Base-by-base conservation (phyloP, 2,888 invertebrate species). In the Drosophila infuscata region DNA sequence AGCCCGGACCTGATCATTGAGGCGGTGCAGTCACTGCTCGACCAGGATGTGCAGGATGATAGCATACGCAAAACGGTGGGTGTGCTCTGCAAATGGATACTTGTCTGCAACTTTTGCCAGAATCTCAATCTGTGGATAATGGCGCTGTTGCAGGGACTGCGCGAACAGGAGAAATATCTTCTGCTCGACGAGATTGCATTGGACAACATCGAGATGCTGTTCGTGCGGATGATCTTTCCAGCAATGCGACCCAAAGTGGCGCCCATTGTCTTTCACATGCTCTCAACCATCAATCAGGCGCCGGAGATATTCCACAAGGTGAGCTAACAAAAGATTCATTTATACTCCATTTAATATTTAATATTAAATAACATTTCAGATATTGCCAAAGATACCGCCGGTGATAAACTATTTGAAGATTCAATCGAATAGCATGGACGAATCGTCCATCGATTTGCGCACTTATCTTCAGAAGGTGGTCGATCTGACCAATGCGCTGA, bases 31-130 rank as follows among this genome's bases (percentile, higher is more conserved):
- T 81, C 81, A 4, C 74, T 91, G 68, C 82, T 92, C 2, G 82
- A 88, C 0, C 81, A 78, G 33, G 90, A 91, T 41, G 84, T 91
- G 0, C 75, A 81, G 9, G 89, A 91, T 46, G 81, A 83, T 0
- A 95, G 95, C 41, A 93, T 96, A 11, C 94, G 95, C 25, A 94
- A 95, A 57, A 95, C 96, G 0, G 93, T 97, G 3, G 94, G 94
- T 29, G 94, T 95, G 54, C 93, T 97, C 1, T 96, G 96, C 85
- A 93, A 93, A n/a, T 97, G 96, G 96, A 91, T 96, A 64, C 94
- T 94, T 1, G 94, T 94, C 63, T 95, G 95, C 94, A 94, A 94
- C 32, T 94, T 94, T 71, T 95, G 95, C 0, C 94, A 95, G 3
- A 94, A 95, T 53, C 93, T 97, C 0, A 95, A 95, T 33, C 94